Evolutionary conservation across 2,888 invertebrate genomes (phyloP), one percentile per base, ranked within the genome.

Genomic region (Acronicta aceris): DNA sequence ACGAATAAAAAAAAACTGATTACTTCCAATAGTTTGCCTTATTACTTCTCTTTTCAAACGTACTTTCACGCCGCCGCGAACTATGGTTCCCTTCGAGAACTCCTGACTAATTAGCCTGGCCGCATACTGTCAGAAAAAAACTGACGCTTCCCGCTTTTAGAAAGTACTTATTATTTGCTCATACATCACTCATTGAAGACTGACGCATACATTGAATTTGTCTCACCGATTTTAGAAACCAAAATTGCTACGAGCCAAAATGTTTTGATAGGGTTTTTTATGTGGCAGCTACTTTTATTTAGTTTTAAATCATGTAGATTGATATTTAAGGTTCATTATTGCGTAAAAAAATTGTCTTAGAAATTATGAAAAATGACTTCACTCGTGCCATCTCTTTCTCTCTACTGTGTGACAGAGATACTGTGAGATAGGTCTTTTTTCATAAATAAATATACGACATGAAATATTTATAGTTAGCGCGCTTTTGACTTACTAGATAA

Each of bases 161-260:
- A 8, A 30, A 30, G 30, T 30, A 30, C 30, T 30, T 63, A 71
- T 43, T 15, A 60, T 68, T 77, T 78, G 78, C 73, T 77, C 70
- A 75, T 53, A 61, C 62, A 74, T 76, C 73, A 64, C 68, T 59
- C 57, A 77, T 67, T 16, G 59, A 78, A 78, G 77, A 78, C 77
- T 78, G 77, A 78, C 55, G 58, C 57, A 50, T 71, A 63, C 61
- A 59, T 71, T 68, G 57, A 64, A 63, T 62, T 59, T 55, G 73
- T 69, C 68, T 75, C 86, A 88, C 88, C 82, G 82, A 83, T 65
- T 65, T 75, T 76, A 79, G 51, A 71, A 82, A 84, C 85, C 83
- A 89, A 89, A 89, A 89, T 85, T 84, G 71, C 76, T 77, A 67
- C 17, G 74, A 84, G 85, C 88, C 86, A 89, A 89, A 88, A 74